Evolutionary conservation across 2,888 invertebrate species (phyloP).

Genomic region (Leptopilina drosophilae): DNA sequence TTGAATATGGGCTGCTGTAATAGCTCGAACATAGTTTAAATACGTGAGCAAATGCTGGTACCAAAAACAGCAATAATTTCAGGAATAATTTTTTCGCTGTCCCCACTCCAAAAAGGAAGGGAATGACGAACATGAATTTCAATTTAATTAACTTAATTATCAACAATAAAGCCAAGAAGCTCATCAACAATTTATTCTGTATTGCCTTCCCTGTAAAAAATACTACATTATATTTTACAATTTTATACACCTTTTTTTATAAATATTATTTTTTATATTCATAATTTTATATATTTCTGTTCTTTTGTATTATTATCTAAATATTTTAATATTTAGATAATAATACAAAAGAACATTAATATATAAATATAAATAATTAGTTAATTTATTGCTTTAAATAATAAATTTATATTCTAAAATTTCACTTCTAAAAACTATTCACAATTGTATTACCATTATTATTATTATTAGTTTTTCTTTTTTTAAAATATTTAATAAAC

Average conservation of each 20-base stretch:
- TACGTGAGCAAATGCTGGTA: slow-evolving; percentile 89
- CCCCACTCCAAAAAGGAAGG: slow-evolving; percentile 87
- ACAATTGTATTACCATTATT: too few species aligned
- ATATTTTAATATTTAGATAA: neutral
- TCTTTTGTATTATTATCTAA: too few species aligned
- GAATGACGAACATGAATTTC: slow-evolving; percentile 88
- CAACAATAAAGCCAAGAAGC: slow-evolving; percentile 86
- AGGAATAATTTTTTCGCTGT: slow-evolving; percentile 91
- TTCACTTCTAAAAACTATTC: too few species aligned
- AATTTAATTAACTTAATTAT: slow-evolving; percentile 89
- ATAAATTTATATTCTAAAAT: too few species aligned
- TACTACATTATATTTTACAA: neutral
- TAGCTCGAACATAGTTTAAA: slow-evolving; percentile 92
- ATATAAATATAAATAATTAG: too few species aligned
- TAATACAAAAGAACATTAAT: too few species aligned
- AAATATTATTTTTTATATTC: too few species aligned
- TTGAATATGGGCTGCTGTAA: slow-evolving; percentile 85
- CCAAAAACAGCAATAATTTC: slow-evolving; percentile 88
- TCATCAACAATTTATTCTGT: slow-evolving; percentile 85
- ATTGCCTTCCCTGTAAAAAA: slow-evolving; percentile 85
- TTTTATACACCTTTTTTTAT: too few species aligned
- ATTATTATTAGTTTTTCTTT: too few species aligned
- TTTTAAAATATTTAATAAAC: too few species aligned
- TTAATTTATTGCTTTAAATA: too few species aligned
- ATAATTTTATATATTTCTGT: too few species aligned